These are phyloP conservation scores for Agrochola circellaris DNA, from an alignment of 2,888 invertebrate species.

Conservation along the genomic window DNA sequence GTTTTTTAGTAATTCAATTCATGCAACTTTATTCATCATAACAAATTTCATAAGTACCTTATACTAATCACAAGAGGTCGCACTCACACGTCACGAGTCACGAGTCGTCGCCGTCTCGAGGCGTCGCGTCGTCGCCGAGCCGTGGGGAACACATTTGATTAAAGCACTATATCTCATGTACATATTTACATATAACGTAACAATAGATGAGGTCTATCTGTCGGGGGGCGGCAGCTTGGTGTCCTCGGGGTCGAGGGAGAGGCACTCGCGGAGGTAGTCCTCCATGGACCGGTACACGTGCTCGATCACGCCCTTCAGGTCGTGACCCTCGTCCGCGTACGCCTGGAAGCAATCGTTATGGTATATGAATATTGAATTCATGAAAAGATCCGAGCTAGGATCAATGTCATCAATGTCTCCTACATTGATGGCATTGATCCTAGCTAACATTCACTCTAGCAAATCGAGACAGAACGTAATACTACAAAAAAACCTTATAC, in stretches of 20 bases:
- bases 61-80: slow-evolving; percentile 68
- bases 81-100: slow-evolving; percentile 59
- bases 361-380: not conserved
- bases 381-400: not conserved
- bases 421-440: no score
- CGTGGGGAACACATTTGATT: slow-evolving; percentile 87
- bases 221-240: slow-evolving; percentile 92
- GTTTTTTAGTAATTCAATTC: slow-evolving; percentile 71
- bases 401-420: not conserved
- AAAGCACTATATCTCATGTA: slow-evolving; percentile 88
- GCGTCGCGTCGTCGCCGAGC: slow-evolving; percentile 71
- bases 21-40: slow-evolving; percentile 73
- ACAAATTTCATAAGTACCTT: slow-evolving; percentile 79
- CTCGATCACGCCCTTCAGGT: slow-evolving; percentile 95
- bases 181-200: slow-evolving; percentile 87
- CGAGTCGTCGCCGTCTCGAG: slow-evolving; percentile 58
- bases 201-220: slow-evolving; percentile 83
- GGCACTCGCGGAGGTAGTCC: slow-evolving; percentile 97
- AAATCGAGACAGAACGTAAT: not conserved
- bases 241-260: slow-evolving; percentile 95
- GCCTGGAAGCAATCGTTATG: slow-evolving; percentile 90
- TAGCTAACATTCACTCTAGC: no score
- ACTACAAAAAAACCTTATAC: not conserved
- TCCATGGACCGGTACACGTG: slow-evolving; percentile 98
- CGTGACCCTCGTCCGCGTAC: slow-evolving; percentile 98